Conservation (phyloP, 1,140 invertebrate genomes). For the Polypedilum pembai region DNA sequence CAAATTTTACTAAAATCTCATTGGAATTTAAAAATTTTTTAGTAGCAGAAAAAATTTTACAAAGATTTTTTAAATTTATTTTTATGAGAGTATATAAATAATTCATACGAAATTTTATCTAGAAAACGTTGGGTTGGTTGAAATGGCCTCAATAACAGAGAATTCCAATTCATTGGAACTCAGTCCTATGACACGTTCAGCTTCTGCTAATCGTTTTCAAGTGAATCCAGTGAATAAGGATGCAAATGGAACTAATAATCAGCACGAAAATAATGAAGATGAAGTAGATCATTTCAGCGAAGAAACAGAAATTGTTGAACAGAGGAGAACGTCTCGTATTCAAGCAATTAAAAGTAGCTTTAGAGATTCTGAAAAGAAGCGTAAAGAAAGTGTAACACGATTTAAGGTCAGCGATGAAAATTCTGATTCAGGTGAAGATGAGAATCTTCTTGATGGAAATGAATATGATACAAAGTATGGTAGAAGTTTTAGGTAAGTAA, state of each 20-base stretch:
- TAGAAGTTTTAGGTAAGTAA: constrained; percentile 62
- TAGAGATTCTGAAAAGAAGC: constrained; percentile 46
- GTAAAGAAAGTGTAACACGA: not conserved
- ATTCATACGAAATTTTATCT: no score
- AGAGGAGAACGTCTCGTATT: constrained; percentile 34
- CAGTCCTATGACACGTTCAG: not conserved
- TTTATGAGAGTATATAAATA: no score
- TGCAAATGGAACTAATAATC: constrained; percentile 34
- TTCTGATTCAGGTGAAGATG: constrained; percentile 47
- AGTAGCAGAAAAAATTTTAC: no score
- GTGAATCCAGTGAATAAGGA: constrained; percentile 42
- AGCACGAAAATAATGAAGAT: constrained; percentile 34
- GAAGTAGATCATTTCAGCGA: constrained; percentile 40
- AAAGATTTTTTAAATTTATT: no score
- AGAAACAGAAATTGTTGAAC: constrained; percentile 36
- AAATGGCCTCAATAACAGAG: not conserved
- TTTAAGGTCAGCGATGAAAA: constrained; percentile 46
- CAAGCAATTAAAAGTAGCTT: constrained; percentile 52
- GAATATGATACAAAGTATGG: constrained; percentile 65
- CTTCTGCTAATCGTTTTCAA: constrained; percentile 39
- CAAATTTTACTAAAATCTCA: no score
- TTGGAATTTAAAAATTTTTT: no score
- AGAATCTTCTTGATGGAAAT: constrained; percentile 50
- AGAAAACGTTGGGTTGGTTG: not conserved
- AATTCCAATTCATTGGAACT: constrained; percentile 13